Percentiles rank a stretch among this genome's conserved stretches.
These are phyloP conservation scores for Aquatica leii DNA, from an alignment of 2,888 invertebrate genomes.

Conservation along the genomic window DNA sequence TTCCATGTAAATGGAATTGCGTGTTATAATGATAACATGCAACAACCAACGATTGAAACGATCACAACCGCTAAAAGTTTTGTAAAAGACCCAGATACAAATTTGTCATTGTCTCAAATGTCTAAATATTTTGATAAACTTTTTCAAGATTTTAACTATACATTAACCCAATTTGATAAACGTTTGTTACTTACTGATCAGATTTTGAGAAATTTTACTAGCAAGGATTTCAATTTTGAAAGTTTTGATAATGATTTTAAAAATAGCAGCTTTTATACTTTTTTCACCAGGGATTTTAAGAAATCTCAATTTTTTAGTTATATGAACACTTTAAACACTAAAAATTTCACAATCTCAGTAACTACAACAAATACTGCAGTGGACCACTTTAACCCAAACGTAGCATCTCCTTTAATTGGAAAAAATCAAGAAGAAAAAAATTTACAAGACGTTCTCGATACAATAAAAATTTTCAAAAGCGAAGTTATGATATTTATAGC, in stretches of 20 bases:
- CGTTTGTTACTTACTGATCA: too few relatives aligned
- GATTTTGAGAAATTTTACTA: not conserved
- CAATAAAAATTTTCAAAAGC: too few relatives aligned
- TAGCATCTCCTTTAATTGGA: too few relatives aligned
- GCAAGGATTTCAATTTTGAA: not conserved
- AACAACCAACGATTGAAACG: not conserved
- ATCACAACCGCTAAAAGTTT: not conserved
- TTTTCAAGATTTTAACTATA: not conserved
- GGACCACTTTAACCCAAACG: too few relatives aligned
- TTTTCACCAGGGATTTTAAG: not conserved
- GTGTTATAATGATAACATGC: not conserved
- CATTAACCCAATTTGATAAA: not conserved
- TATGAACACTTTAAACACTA: not conserved
- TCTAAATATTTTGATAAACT: not conserved
- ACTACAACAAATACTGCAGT: too few relatives aligned
- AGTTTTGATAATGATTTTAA: not conserved
- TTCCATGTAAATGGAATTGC: not conserved
- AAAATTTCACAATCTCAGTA: not conserved
- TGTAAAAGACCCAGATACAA: not conserved
- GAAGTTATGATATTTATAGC: too few relatives aligned
- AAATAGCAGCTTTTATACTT: conserved; percentile 4
- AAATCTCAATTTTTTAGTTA: not conserved
- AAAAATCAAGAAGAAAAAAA: too few relatives aligned
- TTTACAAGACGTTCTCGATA: too few relatives aligned
- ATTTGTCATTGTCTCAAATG: not conserved